Evolutionary conservation across 2,113 vertebrate species (phyloP).

Genomic region (Microcebus griseorufus): DNA sequence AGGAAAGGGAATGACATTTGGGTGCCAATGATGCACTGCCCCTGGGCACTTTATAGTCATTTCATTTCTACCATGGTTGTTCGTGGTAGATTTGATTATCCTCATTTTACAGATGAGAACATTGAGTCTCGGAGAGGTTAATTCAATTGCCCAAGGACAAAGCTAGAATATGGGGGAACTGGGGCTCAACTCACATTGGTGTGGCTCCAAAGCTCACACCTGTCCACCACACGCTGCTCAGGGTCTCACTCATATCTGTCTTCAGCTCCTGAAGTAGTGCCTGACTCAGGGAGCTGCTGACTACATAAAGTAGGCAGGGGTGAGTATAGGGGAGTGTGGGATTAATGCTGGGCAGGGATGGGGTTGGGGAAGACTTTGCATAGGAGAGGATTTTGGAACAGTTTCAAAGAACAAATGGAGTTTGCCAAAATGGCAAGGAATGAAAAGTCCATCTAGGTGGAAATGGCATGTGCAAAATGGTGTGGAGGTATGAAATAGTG

Average conservation of each 20-base stretch:
- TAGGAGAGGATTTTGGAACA: not conserved
- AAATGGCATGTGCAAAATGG: not conserved
- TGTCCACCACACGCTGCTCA: not conserved
- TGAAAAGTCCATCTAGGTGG: not conserved
- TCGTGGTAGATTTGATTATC: not conserved
- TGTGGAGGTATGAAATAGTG: no score
- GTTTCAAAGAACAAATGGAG: not conserved
- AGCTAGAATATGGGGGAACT: not conserved
- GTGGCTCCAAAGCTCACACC: not conserved
- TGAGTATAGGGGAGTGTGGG: fast-evolving
- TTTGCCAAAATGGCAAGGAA: not conserved
- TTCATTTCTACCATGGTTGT: not conserved
- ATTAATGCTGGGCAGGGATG: not conserved
- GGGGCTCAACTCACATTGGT: not conserved
- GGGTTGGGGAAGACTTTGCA: not conserved
- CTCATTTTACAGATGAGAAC: not conserved
- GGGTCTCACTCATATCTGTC: not conserved
- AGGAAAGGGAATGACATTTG: not conserved
- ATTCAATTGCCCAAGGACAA: not conserved
- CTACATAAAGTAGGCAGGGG: no score
- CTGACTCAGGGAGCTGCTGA: not conserved
- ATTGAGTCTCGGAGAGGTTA: not conserved
- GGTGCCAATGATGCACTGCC: not conserved
- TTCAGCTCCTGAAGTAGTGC: not conserved
- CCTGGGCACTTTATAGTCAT: fast-evolving